These are phyloP conservation scores for Bellardia bayeri DNA, from an alignment of 2,888 invertebrate species.

Conservation along the genomic window DNA sequence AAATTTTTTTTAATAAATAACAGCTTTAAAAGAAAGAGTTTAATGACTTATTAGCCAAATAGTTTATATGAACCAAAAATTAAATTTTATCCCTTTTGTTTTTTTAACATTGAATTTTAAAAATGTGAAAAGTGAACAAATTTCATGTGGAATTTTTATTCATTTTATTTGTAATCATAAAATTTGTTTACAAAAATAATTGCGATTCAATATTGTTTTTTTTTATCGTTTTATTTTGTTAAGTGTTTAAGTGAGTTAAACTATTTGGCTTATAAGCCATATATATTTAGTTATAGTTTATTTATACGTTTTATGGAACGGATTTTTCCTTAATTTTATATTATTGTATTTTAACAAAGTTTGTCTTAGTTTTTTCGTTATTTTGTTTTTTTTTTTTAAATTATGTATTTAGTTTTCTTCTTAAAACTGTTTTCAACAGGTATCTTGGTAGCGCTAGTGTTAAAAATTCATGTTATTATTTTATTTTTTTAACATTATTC, in stretches of 20 bases:
- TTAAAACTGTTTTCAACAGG: conserved; percentile 55
- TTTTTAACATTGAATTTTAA: too few relatives aligned
- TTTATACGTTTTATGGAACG: conserved; percentile 53
- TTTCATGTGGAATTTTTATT: too few relatives aligned
- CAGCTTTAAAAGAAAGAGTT: background rate
- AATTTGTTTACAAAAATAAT: too few relatives aligned
- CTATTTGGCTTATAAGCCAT: too few relatives aligned
- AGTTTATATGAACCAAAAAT: too few relatives aligned
- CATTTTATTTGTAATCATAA: too few relatives aligned
- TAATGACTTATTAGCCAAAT: too few relatives aligned
- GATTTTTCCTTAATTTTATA: conserved; percentile 24
- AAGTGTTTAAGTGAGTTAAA: background rate
- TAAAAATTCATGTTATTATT: conserved; percentile 17
- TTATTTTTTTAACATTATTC: conserved; percentile 29
- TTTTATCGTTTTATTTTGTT: background rate
- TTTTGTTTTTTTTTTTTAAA: background rate
- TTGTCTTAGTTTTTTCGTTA: conserved; percentile 41
- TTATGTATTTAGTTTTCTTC: background rate
- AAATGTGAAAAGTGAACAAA: too few relatives aligned
- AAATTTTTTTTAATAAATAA: background rate
- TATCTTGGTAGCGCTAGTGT: conserved; percentile 68
- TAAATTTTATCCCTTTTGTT: too few relatives aligned
- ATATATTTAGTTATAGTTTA: background rate
- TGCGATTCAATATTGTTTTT: background rate
- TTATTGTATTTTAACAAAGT: conserved; percentile 15